Conservation (phyloP, 2,797 vertebrate species). For the Geotrypetes seraphini region DNA sequence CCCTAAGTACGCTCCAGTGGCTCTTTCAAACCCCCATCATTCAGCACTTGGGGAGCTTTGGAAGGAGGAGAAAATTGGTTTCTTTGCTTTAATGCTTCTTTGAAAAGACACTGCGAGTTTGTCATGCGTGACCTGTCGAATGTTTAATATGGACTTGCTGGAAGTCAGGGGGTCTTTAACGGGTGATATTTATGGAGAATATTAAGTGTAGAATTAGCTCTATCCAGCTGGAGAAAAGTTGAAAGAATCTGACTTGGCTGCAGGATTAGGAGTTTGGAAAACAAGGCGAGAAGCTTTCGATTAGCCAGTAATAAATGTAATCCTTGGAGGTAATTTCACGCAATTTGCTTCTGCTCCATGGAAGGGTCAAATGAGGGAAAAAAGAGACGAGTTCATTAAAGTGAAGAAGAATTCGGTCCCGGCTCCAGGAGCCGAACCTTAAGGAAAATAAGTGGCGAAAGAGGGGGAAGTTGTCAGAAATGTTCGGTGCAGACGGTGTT, state of each 20-base stretch:
- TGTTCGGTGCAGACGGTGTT: slow-evolving; percentile 1
- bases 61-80: slow-evolving; percentile 57
- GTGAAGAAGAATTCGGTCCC: slow-evolving; percentile 67
- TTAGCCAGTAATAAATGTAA: slow-evolving; percentile 67
- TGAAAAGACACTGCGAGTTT: slow-evolving; percentile 56
- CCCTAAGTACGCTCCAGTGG: slow-evolving; percentile 64
- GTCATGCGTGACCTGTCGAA: slow-evolving; percentile 58
- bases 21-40: slow-evolving; percentile 47
- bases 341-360: slow-evolving; percentile 70
- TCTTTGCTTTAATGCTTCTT: slow-evolving; percentile 58
- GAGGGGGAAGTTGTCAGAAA: slow-evolving; percentile 18
- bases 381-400: slow-evolving; percentile 64
- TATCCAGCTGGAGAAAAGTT: slow-evolving; percentile 49
- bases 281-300: slow-evolving; percentile 55
- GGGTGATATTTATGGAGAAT: slow-evolving; percentile 55
- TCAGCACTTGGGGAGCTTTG: slow-evolving; percentile 50
- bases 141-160: slow-evolving; percentile 54
- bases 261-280: slow-evolving; percentile 71
- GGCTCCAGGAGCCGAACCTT: slow-evolving; percentile 45
- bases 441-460: slow-evolving; percentile 4
- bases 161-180: slow-evolving; percentile 52
- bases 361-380: slow-evolving; percentile 65
- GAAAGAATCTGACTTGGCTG: slow-evolving; percentile 58
- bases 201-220: slow-evolving; percentile 56
- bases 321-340: slow-evolving; percentile 79